These are phyloP conservation scores for Raphicerus campestris DNA, from an alignment of 2,113 vertebrate genomes.

Conservation along the genomic window DNA sequence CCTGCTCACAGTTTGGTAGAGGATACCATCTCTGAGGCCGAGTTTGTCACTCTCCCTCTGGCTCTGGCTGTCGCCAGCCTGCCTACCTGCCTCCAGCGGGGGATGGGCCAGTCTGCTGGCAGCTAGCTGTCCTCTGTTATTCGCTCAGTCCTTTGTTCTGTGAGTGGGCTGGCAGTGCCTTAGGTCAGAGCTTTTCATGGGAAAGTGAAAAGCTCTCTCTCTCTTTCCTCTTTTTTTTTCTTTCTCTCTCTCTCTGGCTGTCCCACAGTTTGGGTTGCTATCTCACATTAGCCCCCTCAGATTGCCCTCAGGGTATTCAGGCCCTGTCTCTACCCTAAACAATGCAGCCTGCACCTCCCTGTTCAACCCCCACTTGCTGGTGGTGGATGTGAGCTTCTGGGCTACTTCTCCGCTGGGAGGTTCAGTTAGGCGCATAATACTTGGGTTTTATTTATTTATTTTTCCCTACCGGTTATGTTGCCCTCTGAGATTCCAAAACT, in stretches of 20 bases:
- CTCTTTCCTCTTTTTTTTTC: background rate
- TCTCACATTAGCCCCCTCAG: background rate
- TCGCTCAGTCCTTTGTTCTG: background rate
- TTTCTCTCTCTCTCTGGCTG: background rate
- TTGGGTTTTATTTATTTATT: background rate
- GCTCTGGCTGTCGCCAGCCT: background rate
- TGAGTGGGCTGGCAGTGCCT: background rate
- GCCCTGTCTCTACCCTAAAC: background rate
- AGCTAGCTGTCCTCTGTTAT: background rate
- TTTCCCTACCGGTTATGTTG: background rate
- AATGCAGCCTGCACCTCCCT: background rate
- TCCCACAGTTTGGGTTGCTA: background rate
- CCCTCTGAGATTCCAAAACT: background rate
- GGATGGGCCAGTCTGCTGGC: background rate
- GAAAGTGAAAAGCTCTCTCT: background rate
- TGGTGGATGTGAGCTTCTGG: background rate
- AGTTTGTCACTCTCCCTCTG: background rate
- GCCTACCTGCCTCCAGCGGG: background rate
- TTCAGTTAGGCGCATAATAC: background rate
- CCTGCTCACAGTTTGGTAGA: background rate
- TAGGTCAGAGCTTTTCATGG: background rate
- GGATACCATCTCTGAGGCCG: background rate
- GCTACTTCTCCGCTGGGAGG: background rate
- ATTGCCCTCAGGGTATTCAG: background rate
- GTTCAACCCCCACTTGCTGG: background rate